Conservation (phyloP, 2,797 vertebrate genomes). For the Platalea minor region DNA sequence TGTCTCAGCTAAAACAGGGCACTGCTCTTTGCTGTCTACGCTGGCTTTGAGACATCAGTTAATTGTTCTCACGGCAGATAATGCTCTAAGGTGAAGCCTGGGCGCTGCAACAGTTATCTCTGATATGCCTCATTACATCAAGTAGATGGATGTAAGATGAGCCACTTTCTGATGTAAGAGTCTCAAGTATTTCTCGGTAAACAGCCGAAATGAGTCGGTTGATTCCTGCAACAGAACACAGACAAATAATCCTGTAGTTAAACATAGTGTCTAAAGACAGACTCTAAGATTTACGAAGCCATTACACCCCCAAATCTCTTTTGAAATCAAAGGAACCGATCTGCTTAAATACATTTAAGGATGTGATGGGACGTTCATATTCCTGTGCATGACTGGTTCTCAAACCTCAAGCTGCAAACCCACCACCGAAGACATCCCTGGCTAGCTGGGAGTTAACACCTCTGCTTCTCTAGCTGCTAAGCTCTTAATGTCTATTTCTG, state of each 20-base stretch:
- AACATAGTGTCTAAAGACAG: neutral
- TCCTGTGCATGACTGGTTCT: neutral
- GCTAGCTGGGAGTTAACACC: neutral
- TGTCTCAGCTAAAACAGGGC: neutral
- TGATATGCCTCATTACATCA: neutral
- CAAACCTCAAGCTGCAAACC: neutral
- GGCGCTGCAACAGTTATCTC: neutral
- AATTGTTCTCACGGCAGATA: neutral
- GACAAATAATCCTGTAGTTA: neutral
- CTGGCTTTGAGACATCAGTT: neutral
- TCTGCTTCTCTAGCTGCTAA: neutral
- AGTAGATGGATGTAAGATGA: neutral
- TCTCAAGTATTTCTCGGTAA: neutral
- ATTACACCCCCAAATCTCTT: neutral
- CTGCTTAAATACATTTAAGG: neutral
- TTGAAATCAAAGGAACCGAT: neutral
- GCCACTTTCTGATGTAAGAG: neutral
- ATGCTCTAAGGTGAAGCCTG: neutral
- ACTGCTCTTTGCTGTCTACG: accelerated
- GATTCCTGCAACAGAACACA: neutral
- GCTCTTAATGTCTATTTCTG: neutral
- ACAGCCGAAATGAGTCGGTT: accelerated
- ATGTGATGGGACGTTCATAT: neutral
- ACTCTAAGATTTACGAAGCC: neutral
- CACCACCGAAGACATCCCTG: neutral